Evolutionary conservation across 1,140 invertebrate species (phyloP).

Genomic region (Rhizoglyphus robini): DNA sequence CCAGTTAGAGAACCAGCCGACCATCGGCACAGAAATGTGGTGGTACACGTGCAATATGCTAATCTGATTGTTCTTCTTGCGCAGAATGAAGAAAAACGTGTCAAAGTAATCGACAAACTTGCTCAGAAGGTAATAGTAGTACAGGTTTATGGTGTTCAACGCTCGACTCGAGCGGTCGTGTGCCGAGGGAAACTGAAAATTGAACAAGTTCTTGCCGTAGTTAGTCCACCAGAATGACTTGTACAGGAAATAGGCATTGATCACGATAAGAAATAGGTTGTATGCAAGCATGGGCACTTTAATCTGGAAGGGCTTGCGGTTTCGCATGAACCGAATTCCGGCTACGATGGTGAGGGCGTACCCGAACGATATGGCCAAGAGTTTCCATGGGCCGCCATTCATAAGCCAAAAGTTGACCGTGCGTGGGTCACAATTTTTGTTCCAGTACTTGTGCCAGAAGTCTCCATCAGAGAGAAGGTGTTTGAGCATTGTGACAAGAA

Average conservation of each 20-base stretch:
- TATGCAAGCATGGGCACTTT: constrained; percentile 64
- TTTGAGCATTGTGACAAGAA: too few species aligned
- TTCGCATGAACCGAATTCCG: constrained; percentile 67
- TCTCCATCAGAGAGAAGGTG: too few species aligned
- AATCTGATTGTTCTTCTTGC: constrained; percentile 62
- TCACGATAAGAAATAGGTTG: constrained; percentile 56
- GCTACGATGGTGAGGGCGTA: constrained; percentile 26
- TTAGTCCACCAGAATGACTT: constrained; percentile 7
- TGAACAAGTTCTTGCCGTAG: constrained; percentile 8
- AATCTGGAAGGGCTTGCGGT: constrained; percentile 59
- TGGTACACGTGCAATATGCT: constrained; percentile 13
- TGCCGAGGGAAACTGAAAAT: not conserved
- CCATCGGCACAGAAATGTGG: constrained; percentile 5
- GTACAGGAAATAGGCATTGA: constrained; percentile 24
- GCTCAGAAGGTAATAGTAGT: constrained; percentile 76
- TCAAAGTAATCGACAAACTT: constrained; percentile 87
- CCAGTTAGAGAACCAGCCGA: constrained; percentile 49
- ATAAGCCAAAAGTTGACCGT: constrained; percentile 1
- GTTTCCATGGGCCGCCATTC: constrained; percentile 20
- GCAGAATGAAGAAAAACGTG: constrained; percentile 75
- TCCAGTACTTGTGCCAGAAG: constrained; percentile 21
- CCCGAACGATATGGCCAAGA: not conserved
- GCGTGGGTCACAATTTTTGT: constrained; percentile 9
- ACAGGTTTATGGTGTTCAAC: not conserved
- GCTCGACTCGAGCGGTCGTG: not conserved